These are phyloP conservation scores for Protosalanx chinensis DNA, from an alignment of 2,797 vertebrate genomes.

Conservation along the genomic window DNA sequence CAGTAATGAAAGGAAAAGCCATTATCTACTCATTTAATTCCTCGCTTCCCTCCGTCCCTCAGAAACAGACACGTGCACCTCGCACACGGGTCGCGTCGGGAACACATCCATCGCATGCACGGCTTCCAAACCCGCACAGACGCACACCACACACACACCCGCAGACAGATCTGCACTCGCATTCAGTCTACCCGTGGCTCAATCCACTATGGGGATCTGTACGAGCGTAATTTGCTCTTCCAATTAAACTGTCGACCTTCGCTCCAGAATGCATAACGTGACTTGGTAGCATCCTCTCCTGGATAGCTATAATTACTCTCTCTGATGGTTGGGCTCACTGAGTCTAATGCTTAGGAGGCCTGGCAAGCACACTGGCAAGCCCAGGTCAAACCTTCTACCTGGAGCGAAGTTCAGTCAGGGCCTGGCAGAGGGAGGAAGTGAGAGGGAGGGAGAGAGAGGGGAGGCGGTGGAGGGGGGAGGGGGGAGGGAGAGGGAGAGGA, in stretches of 20 bases:
- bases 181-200: slow-evolving; percentile 70
- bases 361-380: not conserved
- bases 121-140: slow-evolving; percentile 67
- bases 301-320: slow-evolving; percentile 69
- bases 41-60: not conserved
- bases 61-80: not conserved
- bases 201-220: slow-evolving; percentile 85
- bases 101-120: slow-evolving; percentile 7
- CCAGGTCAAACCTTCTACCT: too few species aligned
- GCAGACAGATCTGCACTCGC: slow-evolving; percentile 72
- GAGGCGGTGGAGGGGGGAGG: not conserved
- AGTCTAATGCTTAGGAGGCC: slow-evolving; percentile 33
- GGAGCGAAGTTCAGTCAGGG: not conserved
- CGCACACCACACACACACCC: slow-evolving; percentile 56
- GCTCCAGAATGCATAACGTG: slow-evolving; percentile 76
- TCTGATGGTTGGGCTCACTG: slow-evolving; percentile 37
- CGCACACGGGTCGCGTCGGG: not conserved
- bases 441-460: not conserved
- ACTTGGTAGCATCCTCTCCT: slow-evolving; percentile 68
- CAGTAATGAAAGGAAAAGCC: slow-evolving; percentile 47
- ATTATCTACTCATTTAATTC: slow-evolving; percentile 65
- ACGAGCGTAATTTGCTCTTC: slow-evolving; percentile 88
- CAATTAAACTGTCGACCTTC: slow-evolving; percentile 93
- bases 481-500: not conserved
- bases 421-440: not conserved